Evolutionary conservation across 1,140 invertebrate species (phyloP).

Genomic region (Caenorhabditis tropicalis): DNA sequence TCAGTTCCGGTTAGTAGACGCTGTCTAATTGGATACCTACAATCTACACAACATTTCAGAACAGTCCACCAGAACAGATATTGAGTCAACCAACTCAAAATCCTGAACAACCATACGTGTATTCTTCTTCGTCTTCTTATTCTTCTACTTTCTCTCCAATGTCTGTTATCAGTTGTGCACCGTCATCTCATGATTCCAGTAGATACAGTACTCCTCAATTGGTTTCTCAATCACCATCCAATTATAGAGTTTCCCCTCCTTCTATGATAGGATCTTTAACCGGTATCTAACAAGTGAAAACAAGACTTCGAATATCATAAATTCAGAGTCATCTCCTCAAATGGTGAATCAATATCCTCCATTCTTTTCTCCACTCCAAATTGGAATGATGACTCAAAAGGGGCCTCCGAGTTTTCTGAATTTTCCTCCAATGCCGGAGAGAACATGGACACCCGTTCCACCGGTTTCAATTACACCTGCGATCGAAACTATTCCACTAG

Average conservation of each 20-base stretch:
- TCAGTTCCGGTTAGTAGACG: neutral
- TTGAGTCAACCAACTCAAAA: neutral
- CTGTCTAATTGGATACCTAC: neutral
- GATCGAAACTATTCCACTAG: neutral
- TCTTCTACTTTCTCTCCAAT: conserved; percentile 1
- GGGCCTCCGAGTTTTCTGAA: neutral
- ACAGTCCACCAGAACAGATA: neutral
- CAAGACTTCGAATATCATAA: neutral
- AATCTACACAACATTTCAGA: neutral
- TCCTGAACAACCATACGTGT: too few species aligned
- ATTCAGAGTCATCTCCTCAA: conserved; percentile 1
- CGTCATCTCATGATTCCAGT: conserved; percentile 12
- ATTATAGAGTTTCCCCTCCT: neutral
- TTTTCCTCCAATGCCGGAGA: neutral
- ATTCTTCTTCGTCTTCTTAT: neutral
- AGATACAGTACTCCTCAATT: conserved; percentile 14
- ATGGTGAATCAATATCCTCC: neutral
- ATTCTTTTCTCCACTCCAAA: conserved; percentile 7
- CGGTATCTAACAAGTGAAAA: neutral
- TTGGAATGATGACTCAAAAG: neutral
- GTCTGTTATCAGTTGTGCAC: conserved; percentile 26
- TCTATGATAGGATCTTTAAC: neutral
- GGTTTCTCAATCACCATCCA: neutral
- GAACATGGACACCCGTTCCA: conserved; percentile 2
- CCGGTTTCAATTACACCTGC: neutral